phyloP scores from a whole-genome alignment of 2,797 vertebrate genomes.

The Ctenosaura bakeri region DNA sequence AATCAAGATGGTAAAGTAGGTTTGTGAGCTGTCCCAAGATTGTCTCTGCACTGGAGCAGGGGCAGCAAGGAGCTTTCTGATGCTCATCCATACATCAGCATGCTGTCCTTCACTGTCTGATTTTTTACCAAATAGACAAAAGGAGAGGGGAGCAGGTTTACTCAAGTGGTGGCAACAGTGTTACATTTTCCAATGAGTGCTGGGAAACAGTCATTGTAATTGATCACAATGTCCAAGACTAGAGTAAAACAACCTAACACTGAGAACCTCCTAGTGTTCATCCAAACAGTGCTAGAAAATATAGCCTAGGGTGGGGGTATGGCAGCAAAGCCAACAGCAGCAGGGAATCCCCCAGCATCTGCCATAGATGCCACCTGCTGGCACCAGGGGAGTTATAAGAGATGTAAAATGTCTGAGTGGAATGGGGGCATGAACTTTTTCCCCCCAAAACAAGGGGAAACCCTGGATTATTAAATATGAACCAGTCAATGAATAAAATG shows the following conservation, averaged over 20 bases:
- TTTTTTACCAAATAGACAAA: not conserved
- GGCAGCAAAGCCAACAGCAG: not conserved
- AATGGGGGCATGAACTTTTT: too few relatives aligned
- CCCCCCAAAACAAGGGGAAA: too few relatives aligned
- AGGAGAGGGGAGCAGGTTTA: not conserved
- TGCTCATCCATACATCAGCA: not conserved
- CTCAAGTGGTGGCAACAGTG: not conserved
- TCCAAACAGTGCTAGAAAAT: conserved; percentile 3
- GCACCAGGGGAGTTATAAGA: not conserved
- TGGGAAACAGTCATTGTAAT: not conserved
- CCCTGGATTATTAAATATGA: too few relatives aligned
- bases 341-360: too few relatives aligned
- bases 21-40: not conserved
- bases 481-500: too few relatives aligned
- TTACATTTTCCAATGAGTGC: not conserved
- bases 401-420: too few relatives aligned
- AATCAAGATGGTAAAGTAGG: not conserved
- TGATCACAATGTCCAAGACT: not conserved
- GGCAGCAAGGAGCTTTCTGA: not conserved
- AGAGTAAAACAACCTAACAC: not conserved
- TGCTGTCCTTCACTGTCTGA: not conserved
- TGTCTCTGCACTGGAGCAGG: not conserved
- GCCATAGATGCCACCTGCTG: not conserved
- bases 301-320: not conserved
- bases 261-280: not conserved